Evolutionary conservation across 2,797 vertebrate species (phyloP), one percentile per base, ranked within the genome.

Genomic region (Anabas testudineus): DNA sequence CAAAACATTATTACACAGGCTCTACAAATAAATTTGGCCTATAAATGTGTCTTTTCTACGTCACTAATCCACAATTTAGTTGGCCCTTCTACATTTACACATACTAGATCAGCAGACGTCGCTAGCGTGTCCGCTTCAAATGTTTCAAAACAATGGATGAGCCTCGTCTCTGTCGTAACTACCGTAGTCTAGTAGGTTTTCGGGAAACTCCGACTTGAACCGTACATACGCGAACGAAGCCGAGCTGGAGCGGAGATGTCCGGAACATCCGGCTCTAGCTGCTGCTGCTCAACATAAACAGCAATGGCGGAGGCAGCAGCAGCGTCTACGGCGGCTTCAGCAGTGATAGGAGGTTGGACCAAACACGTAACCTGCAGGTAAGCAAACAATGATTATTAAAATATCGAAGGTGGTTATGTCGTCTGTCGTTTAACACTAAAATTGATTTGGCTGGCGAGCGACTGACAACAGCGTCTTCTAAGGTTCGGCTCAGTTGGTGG

Each of bases 291-390:
- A 96, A 97, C 96, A 96, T 97, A 97, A 98, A 98, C 96, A 97
- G 96, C 94, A 93, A 98, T 97, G 97, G 97, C 97, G 95, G 97
- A 97, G 96, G 97, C 97, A 95, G 96, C 96, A 91, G 95, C 95
- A 91, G 92, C 93, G 86, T 90, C 93, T 76, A 85, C 90, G 84
- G 91, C 84, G 84, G 91, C 93, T 91, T 75, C 93, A 75, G 76
- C 84, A 81, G 82, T 81, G 65, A 77, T 90, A 67, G 94, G 95
- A 92, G 95, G 96, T 84, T 98, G 97, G 97, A 98, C 97, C 9
- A 97, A 97, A 89, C 94, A 98, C 93, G 97, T 98, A 91, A 96
- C 96, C 89, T 98, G 97, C 96, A 96, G 97, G 96, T 97, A 74
- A 88, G 84, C 85, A 39, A 26, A 34, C n/a, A 19, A 47, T 1